Conservation (phyloP, 1,140 invertebrate species). For the Nylanderia fulva region DNA sequence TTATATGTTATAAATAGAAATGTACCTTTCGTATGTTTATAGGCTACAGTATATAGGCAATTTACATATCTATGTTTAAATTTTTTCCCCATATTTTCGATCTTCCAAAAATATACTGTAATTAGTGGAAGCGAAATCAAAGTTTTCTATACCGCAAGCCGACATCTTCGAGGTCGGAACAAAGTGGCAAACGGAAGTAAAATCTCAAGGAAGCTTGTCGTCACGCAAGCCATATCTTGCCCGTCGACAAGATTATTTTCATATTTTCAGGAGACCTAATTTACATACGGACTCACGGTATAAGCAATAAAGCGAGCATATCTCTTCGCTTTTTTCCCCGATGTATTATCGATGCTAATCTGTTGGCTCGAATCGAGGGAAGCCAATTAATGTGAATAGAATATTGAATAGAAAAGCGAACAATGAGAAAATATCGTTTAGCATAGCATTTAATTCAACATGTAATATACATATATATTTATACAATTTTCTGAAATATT, state of each 20-base stretch:
- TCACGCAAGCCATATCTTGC: slow-evolving; percentile 61
- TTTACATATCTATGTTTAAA: slow-evolving; percentile 3
- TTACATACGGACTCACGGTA: slow-evolving; percentile 58
- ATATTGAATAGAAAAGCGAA: slow-evolving; percentile 19
- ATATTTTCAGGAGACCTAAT: slow-evolving; percentile 51
- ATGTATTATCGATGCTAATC: background rate
- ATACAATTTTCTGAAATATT: background rate
- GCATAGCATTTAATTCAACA: background rate
- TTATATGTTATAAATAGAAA: background rate
- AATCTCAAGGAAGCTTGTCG: slow-evolving; percentile 58
- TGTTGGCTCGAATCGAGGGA: slow-evolving; percentile 3
- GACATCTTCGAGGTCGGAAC: slow-evolving; percentile 54
- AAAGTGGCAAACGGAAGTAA: slow-evolving; percentile 56
- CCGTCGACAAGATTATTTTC: slow-evolving; percentile 54
- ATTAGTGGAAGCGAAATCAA: slow-evolving; percentile 14
- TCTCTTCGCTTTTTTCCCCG: background rate
- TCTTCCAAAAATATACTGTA: slow-evolving; percentile 11
- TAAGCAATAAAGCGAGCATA: slow-evolving; percentile 21
- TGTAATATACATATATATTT: background rate
- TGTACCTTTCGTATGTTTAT: background rate
- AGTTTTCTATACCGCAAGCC: slow-evolving; percentile 11
- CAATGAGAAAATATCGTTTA: background rate
- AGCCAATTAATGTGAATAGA: slow-evolving; percentile 20
- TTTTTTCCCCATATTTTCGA: background rate
- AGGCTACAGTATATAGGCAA: background rate